A percentile compares a stretch with the other conserved stretches of the same genome.
Conservation (phyloP, 2,888 invertebrate species). For the Heliconius cydno region DNA sequence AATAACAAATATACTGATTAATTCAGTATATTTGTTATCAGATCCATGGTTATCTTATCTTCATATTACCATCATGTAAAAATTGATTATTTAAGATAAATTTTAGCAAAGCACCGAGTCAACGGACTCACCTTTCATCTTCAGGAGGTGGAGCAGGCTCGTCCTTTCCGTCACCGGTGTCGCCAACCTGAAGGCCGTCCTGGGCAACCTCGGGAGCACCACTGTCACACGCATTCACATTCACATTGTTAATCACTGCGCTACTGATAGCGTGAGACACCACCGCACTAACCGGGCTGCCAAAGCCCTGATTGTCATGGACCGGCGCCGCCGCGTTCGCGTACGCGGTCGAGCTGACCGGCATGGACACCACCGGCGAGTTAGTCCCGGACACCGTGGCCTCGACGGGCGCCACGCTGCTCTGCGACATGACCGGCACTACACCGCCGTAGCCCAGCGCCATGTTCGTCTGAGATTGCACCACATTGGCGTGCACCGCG, state of each 20-base stretch:
- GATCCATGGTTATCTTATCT: conserved; percentile 37
- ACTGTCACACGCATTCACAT: conserved; percentile 79
- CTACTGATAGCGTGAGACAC: conserved; percentile 79
- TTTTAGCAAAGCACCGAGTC: conserved; percentile 5
- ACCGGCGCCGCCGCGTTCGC: conserved; percentile 68
- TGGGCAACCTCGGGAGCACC: conserved; percentile 69
- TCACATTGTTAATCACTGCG: conserved; percentile 76
- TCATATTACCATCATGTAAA: conserved; percentile 22
- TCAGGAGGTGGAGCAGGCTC: conserved; percentile 70
- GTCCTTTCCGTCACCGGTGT: conserved; percentile 76
- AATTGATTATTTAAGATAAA: conserved; percentile 29
- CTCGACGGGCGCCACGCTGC: conserved; percentile 75
- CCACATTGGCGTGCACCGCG: conserved; percentile 75
- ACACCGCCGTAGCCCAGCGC: conserved; percentile 74
- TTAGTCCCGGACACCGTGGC: conserved; percentile 79
- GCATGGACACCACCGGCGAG: conserved; percentile 80
- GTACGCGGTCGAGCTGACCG: conserved; percentile 74
- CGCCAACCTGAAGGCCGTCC: conserved; percentile 69
- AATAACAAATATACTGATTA: too few species aligned
- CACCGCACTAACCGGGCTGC: conserved; percentile 80
- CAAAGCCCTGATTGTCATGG: conserved; percentile 79
- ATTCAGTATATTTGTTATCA: conserved; percentile 1
- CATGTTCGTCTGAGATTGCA: conserved; percentile 80
- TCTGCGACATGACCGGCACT: conserved; percentile 81
- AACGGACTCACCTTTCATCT: conserved; percentile 78